Evolutionary conservation across 2,113 vertebrate genomes (phyloP).

Genomic region (Plectropomus leopardus): DNA sequence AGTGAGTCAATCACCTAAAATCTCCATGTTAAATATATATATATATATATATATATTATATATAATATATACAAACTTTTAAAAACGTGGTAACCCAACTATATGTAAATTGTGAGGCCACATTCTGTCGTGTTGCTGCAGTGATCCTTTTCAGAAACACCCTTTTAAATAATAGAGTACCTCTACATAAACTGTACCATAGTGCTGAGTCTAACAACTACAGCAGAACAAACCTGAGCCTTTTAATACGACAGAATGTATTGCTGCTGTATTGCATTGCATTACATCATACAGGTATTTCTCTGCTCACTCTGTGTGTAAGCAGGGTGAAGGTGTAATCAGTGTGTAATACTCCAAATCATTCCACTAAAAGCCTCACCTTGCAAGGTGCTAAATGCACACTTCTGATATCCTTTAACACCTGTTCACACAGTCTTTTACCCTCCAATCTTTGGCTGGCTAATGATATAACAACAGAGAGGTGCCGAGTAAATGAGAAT

Average conservation of each 20-base stretch:
- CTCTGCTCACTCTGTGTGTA: slow-evolving; percentile 3
- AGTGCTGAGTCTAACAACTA: not conserved
- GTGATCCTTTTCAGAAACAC: not conserved
- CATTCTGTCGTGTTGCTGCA: not conserved
- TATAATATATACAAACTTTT: not conserved
- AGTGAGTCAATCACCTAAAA: too few species aligned
- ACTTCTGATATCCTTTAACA: slow-evolving; percentile 11
- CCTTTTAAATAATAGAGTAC: slow-evolving; percentile 1
- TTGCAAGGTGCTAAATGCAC: slow-evolving; percentile 15
- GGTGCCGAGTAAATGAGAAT: slow-evolving; percentile 38
- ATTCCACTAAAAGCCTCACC: slow-evolving; percentile 7
- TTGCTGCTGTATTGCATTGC: slow-evolving; percentile 21
- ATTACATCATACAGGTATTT: slow-evolving; percentile 45
- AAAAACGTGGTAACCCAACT: not conserved
- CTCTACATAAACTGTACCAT: not conserved
- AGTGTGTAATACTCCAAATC: slow-evolving; percentile 21
- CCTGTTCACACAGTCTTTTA: slow-evolving; percentile 7
- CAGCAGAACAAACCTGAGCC: not conserved
- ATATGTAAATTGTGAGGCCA: not conserved
- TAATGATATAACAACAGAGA: slow-evolving; percentile 42
- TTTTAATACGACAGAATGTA: not conserved
- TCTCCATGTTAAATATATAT: too few species aligned
- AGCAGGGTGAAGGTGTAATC: slow-evolving; percentile 11
- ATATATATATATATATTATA: too few species aligned
- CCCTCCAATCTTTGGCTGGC: slow-evolving; percentile 8